phyloP scores from a whole-genome alignment of 2,797 vertebrate species.

The Sparus aurata region DNA sequence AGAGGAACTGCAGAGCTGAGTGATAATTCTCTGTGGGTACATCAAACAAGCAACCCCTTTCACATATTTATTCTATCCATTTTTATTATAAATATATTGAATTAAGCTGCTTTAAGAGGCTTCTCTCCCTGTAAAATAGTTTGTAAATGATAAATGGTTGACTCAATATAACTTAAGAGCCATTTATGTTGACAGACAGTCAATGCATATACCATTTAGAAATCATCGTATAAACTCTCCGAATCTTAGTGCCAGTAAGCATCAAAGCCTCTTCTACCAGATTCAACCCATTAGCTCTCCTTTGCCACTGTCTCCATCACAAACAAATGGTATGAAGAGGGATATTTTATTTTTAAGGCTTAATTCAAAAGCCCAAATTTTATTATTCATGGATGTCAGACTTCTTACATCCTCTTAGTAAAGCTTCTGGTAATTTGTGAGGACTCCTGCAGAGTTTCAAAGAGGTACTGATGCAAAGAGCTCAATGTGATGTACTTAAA shows the following conservation, averaged over 20 bases:
- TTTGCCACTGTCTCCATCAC: slow-evolving; percentile 24
- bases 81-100: too few relatives aligned
- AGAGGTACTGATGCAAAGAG: slow-evolving; percentile 45
- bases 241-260: neutral
- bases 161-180: too few relatives aligned
- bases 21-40: neutral
- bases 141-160: neutral
- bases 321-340: slow-evolving; percentile 43
- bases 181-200: too few relatives aligned
- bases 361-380: slow-evolving; percentile 58
- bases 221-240: neutral
- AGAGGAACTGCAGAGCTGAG: neutral
- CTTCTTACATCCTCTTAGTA: slow-evolving; percentile 47
- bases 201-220: too few relatives aligned
- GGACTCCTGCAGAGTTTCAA: slow-evolving; percentile 55
- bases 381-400: slow-evolving; percentile 56
- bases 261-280: neutral
- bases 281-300: neutral
- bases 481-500: slow-evolving; percentile 27
- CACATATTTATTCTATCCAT: neutral
- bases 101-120: too few relatives aligned
- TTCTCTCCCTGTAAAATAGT: neutral
- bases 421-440: slow-evolving; percentile 54
- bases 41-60: neutral
- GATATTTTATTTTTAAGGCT: slow-evolving; percentile 62